Conservation (phyloP, 2,113 vertebrate species). For the Centrocercus urophasianus region DNA sequence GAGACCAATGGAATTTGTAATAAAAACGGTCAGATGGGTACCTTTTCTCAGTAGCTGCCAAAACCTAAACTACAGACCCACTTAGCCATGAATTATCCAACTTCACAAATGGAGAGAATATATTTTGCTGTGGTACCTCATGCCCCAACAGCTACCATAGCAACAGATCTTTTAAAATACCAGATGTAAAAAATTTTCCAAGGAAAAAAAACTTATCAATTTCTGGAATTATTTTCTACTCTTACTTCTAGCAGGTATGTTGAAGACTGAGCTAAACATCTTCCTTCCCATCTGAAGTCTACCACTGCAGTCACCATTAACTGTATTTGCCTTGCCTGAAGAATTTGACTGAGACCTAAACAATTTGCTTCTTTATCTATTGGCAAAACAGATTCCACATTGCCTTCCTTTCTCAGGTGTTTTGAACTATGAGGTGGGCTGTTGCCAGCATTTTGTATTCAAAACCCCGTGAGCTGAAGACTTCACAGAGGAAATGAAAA, state of each 20-base stretch:
- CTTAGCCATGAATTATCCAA: background rate
- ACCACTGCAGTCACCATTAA: background rate
- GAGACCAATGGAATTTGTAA: conserved; percentile 31
- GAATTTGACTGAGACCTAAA: background rate
- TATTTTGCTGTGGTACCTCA: background rate
- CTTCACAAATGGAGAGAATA: background rate
- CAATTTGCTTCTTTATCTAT: background rate
- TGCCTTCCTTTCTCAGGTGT: background rate
- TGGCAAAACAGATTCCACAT: background rate
- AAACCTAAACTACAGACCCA: conserved; percentile 25
- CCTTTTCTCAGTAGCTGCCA: conserved; percentile 31
- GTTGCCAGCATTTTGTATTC: background rate
- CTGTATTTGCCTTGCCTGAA: background rate
- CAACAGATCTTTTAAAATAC: background rate
- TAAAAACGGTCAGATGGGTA: background rate
- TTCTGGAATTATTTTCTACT: background rate
- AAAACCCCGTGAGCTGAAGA: background rate
- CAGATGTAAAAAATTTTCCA: background rate
- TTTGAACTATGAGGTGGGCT: background rate
- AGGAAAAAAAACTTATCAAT: background rate
- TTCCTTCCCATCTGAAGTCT: background rate
- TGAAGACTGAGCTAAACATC: background rate
- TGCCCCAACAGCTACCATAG: background rate
- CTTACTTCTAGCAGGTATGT: background rate
- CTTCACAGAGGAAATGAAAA: background rate